Evolutionary conservation across 2,888 invertebrate genomes (phyloP), one percentile per base, ranked within the genome.

Genomic region (Thymelicus lineola): DNA sequence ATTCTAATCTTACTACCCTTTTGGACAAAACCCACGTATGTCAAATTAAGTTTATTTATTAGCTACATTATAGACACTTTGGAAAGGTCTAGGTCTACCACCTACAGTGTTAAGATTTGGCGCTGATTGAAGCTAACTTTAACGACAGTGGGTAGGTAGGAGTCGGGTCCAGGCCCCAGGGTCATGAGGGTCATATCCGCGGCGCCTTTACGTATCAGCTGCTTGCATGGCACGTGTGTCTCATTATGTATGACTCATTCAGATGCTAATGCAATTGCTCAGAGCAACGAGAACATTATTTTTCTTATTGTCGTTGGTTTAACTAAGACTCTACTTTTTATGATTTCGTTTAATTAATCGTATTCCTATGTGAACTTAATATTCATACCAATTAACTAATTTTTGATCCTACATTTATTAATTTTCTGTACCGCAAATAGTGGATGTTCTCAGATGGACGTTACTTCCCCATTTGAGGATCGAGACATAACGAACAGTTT

Each of bases 121-220:
- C 72, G 75, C 77, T 87, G 86, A 91, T 91, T 90, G 84, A 89
- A 90, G 35, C 6, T 55, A 28, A 28, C 53, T 90, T 75, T 81
- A 81, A 85, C 83, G 86, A 85, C 83, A 86, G 77, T 76, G 74
- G 80, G 80, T 80, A 81, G 80, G 80, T 80, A 81, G 82, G 79
- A 77, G 75, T 79, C 79, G 83, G 86, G 85, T 84, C 80, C 80
- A 42, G 10, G 12, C 10, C 42, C 42, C 42, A 75, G 73, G 60
- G 69, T 69, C 69, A 10, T 12, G 20, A 48, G 70, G 70, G 64
- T 70, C 64, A 64, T 59, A 42, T 42, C 42, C 10, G 9, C 70
- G 70, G 70, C 64, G 59, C 59, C 59, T 70, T 70, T 69, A 9
- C 80, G 80, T 86, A 86, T 84, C 87, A 88, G 88, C 80, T 79